Conservation (phyloP, 2,888 invertebrate genomes). For the Microplitis deprimator region DNA sequence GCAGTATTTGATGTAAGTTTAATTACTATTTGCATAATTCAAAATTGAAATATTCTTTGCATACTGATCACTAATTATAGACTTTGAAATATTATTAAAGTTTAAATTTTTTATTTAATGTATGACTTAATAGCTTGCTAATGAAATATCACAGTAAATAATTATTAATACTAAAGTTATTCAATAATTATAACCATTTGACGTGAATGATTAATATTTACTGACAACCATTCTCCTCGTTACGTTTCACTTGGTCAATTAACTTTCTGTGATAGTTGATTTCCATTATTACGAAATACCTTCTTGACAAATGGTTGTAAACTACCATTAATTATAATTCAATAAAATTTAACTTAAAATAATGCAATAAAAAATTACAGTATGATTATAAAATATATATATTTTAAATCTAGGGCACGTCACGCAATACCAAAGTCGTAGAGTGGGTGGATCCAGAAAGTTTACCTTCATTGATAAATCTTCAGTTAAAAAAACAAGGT, state of each 20-base stretch:
- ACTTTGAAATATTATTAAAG: too few species aligned
- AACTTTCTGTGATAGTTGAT: neutral
- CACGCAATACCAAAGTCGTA: constrained; percentile 81
- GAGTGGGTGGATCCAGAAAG: constrained; percentile 86
- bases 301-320: neutral
- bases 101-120: too few species aligned
- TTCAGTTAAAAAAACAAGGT: constrained; percentile 76
- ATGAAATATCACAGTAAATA: neutral
- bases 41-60: neutral
- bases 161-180: neutral
- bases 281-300: neutral
- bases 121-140: neutral
- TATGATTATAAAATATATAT: constrained; percentile 1
- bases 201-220: neutral
- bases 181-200: neutral
- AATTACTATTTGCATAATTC: neutral
- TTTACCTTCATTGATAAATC: constrained; percentile 78
- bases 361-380: constrained; percentile 15
- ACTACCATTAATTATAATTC: neutral
- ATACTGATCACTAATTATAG: neutral
- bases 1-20: constrained; percentile 79
- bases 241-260: neutral
- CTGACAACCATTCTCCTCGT: neutral
- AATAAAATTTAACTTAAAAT: neutral
- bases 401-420: constrained; percentile 73